Conservation (phyloP, 2,797 vertebrate species). For the Ptychobarbus kaznakovi region DNA sequence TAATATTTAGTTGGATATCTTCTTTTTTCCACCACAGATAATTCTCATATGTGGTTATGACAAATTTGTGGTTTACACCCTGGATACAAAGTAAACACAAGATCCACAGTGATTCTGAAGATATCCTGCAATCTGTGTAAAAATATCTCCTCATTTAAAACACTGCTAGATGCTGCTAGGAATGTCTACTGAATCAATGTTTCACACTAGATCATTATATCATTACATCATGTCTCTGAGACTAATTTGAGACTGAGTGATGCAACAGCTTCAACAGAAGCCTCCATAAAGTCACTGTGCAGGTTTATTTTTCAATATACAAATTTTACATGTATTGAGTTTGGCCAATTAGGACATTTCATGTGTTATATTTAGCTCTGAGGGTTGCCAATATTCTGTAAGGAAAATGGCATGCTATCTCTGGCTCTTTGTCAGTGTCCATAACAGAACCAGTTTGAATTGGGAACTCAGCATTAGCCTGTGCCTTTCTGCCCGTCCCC, state of each 20-base stretch:
- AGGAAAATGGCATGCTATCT: constrained; percentile 2
- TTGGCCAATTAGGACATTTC: background rate
- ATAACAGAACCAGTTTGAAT: background rate
- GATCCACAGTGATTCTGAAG: background rate
- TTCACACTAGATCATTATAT: constrained; percentile 24
- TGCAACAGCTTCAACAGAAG: background rate
- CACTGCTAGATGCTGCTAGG: background rate
- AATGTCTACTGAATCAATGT: constrained; percentile 21
- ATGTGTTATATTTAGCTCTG: background rate
- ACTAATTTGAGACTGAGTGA: constrained; percentile 16
- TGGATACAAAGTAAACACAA: background rate
- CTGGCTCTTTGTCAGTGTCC: background rate
- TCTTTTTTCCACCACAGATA: background rate
- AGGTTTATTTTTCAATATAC: constrained; percentile 5
- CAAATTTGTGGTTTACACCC: background rate
- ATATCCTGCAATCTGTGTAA: constrained; percentile 1
- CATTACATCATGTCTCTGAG: constrained; percentile 18
- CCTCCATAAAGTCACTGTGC: background rate
- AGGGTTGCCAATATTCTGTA: background rate
- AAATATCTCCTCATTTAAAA: constrained; percentile 6
- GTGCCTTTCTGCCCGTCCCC: background rate
- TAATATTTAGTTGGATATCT: background rate
- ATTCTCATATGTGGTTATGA: background rate
- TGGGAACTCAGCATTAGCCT: background rate
- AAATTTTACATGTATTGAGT: background rate